Evolutionary conservation across 2,888 invertebrate genomes (phyloP), one percentile per base, ranked within the genome.

Genomic region (Neoaliturus tenellus): DNA sequence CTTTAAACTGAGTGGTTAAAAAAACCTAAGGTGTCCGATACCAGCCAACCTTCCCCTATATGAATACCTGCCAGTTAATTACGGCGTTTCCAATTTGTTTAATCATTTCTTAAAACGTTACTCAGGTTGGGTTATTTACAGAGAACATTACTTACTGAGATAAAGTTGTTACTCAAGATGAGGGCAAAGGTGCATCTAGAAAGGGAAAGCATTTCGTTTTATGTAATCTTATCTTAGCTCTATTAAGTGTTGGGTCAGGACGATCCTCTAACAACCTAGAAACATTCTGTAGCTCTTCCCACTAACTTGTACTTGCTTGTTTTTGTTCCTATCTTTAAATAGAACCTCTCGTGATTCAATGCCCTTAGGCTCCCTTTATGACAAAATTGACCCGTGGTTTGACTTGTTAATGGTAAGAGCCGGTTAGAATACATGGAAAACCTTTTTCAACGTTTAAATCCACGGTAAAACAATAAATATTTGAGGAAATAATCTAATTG

Each of bases 191-290:
- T 48, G 75, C 44, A 17, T 44, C 41, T 28, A 75, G 75, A 75
- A 75, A 75, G 75, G 41, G 75, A 75, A 44, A 75, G 75, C 39
- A 48, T 75, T 75, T 48, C 35, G 75, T 75, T 75, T 35, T 44
- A 28, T 44, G 75, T 44, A 75, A 75, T 44, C 75, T 75, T 75
- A 75, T 75, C 75, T 48, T 39, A 75, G 8, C 75, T 75, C 75
- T 48, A 75, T 75, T 75, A 75, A 44, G 75, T 75, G 48, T 75
- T 75, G 75, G 28, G 75, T 44, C 75, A 75, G 75, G 17, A 25
- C 23, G 25, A 75, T 28, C 75, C 28, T 28, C 25, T 44, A 75
- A 44, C 48, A 41, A 25, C 71, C 71, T 20, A 41, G 20, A 4
- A 75, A 44, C 44, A 44, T n/a, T 75, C 25, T 28, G 23, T n/a